Percentiles rank a stretch among this genome's conserved stretches.
phyloP scores from a whole-genome alignment of 2,797 vertebrate species.

The Fringilla coelebs region DNA sequence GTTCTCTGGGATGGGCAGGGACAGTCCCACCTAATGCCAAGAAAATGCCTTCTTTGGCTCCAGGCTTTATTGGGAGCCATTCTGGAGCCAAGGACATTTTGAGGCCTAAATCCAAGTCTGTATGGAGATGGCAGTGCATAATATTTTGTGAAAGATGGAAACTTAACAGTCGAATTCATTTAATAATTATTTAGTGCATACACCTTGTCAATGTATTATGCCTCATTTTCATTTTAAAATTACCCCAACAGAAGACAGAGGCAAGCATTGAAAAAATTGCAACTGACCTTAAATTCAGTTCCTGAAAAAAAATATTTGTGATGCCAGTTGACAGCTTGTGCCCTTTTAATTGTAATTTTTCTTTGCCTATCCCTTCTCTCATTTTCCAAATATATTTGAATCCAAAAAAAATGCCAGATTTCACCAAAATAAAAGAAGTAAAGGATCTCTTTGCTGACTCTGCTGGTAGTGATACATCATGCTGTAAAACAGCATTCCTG shows the following conservation, averaged over 20 bases:
- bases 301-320: not conserved
- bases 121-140: constrained; percentile 39
- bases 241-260: not conserved
- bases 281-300: not conserved
- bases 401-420: not conserved
- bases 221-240: constrained; percentile 4
- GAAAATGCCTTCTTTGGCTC: constrained; percentile 72
- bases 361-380: not conserved
- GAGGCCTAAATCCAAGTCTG: constrained; percentile 57
- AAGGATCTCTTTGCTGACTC: not conserved
- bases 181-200: not conserved
- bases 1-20: constrained; percentile 50
- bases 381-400: not conserved
- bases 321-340: not conserved
- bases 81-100: constrained; percentile 75
- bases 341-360: not conserved
- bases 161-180: constrained; percentile 29
- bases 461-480: not conserved
- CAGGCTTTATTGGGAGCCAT: constrained; percentile 67
- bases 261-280: not conserved
- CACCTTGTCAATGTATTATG: not conserved
- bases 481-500: not conserved
- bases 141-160: constrained; percentile 68
- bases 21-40: constrained; percentile 36
- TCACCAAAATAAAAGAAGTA: not conserved